Evolutionary conservation across 2,113 vertebrate genomes (phyloP).

Genomic region (Sitta europaea): DNA sequence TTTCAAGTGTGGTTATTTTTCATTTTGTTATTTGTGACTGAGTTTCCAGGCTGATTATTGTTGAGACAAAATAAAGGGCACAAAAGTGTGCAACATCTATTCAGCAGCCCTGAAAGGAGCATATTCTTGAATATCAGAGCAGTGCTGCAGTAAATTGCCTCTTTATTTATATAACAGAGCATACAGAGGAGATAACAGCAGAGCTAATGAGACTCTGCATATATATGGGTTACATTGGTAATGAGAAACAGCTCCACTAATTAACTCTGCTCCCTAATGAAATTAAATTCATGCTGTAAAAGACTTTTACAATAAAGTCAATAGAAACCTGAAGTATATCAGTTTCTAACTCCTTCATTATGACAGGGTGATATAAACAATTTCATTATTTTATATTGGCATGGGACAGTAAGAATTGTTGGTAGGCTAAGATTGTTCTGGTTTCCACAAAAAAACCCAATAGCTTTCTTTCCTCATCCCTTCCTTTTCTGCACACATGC

Average conservation of each 20-base stretch:
- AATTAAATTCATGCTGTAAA: background rate
- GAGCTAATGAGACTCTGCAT: background rate
- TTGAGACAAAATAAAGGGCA: background rate
- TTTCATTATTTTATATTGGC: background rate
- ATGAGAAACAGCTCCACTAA: background rate
- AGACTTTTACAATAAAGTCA: background rate
- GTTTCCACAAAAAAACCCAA: background rate
- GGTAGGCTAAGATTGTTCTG: background rate
- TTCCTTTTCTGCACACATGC: background rate
- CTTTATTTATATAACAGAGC: background rate
- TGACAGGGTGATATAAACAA: background rate
- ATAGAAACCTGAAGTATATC: background rate
- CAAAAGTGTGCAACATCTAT: background rate
- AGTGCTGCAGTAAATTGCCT: background rate
- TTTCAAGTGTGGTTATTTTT: background rate
- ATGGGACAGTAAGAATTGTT: background rate
- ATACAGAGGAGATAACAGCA: background rate
- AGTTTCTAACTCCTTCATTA: background rate
- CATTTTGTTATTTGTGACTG: background rate
- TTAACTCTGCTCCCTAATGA: slow-evolving; percentile 18
- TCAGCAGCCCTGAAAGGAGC: background rate
- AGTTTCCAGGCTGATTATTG: background rate
- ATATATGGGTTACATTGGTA: background rate
- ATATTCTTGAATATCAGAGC: background rate
- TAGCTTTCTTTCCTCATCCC: background rate